Evolutionary conservation across 1,140 invertebrate species (phyloP).

Genomic region (Ceratina calcarata): DNA sequence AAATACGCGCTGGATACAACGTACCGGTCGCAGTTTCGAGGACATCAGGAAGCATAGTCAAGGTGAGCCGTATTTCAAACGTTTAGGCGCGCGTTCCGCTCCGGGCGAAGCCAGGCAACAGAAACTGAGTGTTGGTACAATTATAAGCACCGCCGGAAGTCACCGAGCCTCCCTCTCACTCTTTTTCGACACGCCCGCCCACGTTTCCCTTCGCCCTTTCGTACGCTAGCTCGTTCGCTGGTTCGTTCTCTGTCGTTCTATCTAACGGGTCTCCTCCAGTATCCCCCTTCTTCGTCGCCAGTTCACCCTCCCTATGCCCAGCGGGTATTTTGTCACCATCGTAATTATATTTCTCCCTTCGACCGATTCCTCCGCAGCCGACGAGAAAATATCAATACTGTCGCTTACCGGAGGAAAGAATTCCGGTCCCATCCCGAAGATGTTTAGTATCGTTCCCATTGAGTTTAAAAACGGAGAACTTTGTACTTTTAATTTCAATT

Average conservation of each 20-base stretch:
- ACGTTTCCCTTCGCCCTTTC: constrained; percentile 36
- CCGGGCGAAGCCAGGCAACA: constrained; percentile 56
- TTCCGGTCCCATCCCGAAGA: constrained; percentile 14
- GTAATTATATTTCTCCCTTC: constrained; percentile 75
- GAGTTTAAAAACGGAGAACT: not conserved
- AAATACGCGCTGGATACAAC: constrained; percentile 6
- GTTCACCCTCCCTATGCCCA: constrained; percentile 50
- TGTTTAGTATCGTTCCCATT: not conserved
- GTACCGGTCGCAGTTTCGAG: constrained; percentile 37
- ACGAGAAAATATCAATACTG: constrained; percentile 68
- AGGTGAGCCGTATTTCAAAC: constrained; percentile 53
- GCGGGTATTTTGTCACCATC: constrained; percentile 74
- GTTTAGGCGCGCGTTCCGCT: constrained; percentile 65
- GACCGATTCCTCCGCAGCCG: constrained; percentile 47
- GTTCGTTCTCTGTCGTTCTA: constrained; percentile 28
- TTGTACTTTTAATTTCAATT: not conserved
- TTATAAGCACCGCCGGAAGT: constrained; percentile 76
- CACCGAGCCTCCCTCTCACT: constrained; percentile 45
- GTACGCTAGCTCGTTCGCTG: constrained; percentile 29
- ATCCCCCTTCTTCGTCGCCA: not conserved
- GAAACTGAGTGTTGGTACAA: constrained; percentile 71
- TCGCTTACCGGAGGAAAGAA: constrained; percentile 36
- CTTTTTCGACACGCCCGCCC: constrained; percentile 26
- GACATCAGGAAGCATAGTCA: constrained; percentile 29
- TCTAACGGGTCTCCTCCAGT: not conserved